phyloP scores from a whole-genome alignment of 2,113 vertebrate species.

The Dolichallabes microphthalmus region DNA sequence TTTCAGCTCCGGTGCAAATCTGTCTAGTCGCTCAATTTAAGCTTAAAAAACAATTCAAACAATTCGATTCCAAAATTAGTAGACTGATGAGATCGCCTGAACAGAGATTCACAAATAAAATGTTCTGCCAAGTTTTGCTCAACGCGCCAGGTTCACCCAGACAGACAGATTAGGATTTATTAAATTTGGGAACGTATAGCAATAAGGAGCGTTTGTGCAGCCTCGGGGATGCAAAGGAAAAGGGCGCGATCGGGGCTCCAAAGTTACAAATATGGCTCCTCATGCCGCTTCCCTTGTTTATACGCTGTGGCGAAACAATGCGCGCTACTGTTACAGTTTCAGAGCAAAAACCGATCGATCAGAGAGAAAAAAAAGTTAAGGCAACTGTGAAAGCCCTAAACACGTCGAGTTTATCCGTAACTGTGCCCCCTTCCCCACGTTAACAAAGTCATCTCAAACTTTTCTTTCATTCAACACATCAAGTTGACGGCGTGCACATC shows the following conservation, averaged over 20 bases:
- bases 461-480: slow-evolving; percentile 62
- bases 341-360: slow-evolving; percentile 12
- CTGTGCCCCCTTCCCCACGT: slow-evolving; percentile 23
- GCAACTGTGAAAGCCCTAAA: slow-evolving; percentile 38
- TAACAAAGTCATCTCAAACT: slow-evolving; percentile 55
- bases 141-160: slow-evolving; percentile 29
- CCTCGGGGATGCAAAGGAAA: slow-evolving; percentile 58
- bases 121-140: slow-evolving; percentile 42
- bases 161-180: neutral
- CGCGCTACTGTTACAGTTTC: slow-evolving; percentile 41
- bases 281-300: slow-evolving; percentile 79
- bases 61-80: neutral
- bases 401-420: slow-evolving; percentile 6
- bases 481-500: slow-evolving; percentile 55
- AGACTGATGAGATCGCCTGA: neutral
- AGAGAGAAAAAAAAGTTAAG: neutral
- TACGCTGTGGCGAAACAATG: slow-evolving; percentile 58
- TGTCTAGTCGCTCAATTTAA: neutral
- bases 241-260: slow-evolving; percentile 85
- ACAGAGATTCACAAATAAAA: slow-evolving; percentile 22
- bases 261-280: slow-evolving; percentile 96
- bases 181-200: slow-evolving; percentile 13
- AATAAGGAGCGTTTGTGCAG: neutral
- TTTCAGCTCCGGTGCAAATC: neutral
- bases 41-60: neutral